Base-by-base conservation (phyloP, 2,797 vertebrate species). In the Protosalanx chinensis region DNA sequence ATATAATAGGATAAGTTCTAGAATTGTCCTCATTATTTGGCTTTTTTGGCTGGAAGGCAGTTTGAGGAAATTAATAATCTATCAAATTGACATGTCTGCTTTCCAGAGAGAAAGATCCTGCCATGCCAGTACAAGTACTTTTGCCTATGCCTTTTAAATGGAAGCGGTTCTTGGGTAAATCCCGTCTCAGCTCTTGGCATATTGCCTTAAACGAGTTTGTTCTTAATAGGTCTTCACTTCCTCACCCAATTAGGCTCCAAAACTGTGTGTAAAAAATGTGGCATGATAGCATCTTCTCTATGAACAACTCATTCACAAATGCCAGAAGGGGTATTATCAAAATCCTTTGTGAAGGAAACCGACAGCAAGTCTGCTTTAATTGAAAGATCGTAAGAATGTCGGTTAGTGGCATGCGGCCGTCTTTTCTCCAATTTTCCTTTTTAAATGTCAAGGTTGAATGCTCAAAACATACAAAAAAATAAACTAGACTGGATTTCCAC, bases 321-420 rank as follows among this genome's bases (percentile, higher is more conserved):
- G 92, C 87, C 92, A 93, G 77, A 70, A 70, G 72, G 88, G 85
- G 88, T 90, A 94, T 92, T 92, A 92, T 82, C 78, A 82, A 71
- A 80, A 83, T 81, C 57, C 77, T 82, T 79, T 80, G 79, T 86
- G 84, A 89, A 79, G 81, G 79, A 89, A 90, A 84, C 84, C 84
- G 87, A 86, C 85, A 75, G 82, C 73, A 81, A 75, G 76, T 77
- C 72, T 15, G 56, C 70, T 70, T 83, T 92, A 92, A 92, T 90
- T 92, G 89, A 92, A 89, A 87, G 81, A 85, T 87, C 88, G 84
- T 81, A 85, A 72, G 82, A 80, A 79, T 72, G 80, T 49, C 81
- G 82, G 72, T 68, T 71, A 56, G 53, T 35, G 68, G 46, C 51
- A 27, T 63, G 51, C 49, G 20, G 58, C 73, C 67, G 58, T 76